Evolutionary conservation across 2,797 vertebrate species (phyloP).

Genomic region (Falco biarmicus): DNA sequence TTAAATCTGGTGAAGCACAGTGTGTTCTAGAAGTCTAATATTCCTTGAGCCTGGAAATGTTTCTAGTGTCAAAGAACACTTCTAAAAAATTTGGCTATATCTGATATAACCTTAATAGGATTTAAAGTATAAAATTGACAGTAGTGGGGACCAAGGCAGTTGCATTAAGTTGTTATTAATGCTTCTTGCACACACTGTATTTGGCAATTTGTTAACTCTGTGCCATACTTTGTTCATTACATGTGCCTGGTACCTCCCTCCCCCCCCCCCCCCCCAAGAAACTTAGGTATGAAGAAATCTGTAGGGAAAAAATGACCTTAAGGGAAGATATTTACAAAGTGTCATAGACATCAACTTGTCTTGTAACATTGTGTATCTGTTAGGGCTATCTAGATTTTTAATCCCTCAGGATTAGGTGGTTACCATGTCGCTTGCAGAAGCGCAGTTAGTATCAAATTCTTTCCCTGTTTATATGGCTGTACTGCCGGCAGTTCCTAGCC

Average conservation of each 20-base stretch:
- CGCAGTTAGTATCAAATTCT: neutral
- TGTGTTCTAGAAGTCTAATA: neutral
- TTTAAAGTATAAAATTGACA: neutral
- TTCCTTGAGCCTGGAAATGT: neutral
- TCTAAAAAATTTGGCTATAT: neutral
- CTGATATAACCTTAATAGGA: neutral
- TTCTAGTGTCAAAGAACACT: neutral
- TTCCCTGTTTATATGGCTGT: neutral
- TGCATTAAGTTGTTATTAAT: neutral
- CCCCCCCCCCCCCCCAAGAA: neutral
- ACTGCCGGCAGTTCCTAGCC: neutral
- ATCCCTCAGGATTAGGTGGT: neutral
- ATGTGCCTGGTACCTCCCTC: neutral
- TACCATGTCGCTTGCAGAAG: neutral
- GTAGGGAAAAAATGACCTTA: neutral
- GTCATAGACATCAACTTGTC: neutral
- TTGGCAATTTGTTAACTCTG: neutral
- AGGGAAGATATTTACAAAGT: neutral
- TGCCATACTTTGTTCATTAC: neutral
- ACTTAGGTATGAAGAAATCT: neutral
- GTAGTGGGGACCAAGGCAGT: neutral
- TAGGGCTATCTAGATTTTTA: neutral
- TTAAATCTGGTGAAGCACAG: neutral
- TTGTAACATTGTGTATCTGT: neutral
- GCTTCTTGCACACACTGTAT: neutral